Evolutionary conservation across 92 coral and sea anemone species (phyloP).

Genomic region (Zoanthus sociatus): DNA sequence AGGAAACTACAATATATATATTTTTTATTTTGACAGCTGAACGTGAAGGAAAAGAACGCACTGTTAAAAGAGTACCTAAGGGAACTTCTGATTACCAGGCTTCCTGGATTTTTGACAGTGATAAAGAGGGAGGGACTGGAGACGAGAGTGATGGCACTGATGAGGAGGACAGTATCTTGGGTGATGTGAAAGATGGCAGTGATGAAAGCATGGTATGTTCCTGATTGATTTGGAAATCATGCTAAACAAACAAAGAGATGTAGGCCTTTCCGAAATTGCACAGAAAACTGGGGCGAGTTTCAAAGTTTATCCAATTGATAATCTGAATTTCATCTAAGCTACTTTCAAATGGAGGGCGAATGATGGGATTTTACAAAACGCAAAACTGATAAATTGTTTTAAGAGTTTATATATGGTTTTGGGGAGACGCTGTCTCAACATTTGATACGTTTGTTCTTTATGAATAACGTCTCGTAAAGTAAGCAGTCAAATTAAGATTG

Average conservation of each 20-base stretch:
- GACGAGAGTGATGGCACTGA: slow-evolving; percentile 67
- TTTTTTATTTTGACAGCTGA: slow-evolving; percentile 7
- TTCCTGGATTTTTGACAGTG: slow-evolving; percentile 88
- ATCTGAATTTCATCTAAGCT: too few relatives aligned
- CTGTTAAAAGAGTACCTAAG: slow-evolving; percentile 85
- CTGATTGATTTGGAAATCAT: background rate
- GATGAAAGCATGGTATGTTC: slow-evolving; percentile 82
- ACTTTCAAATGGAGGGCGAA: too few relatives aligned
- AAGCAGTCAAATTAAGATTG: too few relatives aligned
- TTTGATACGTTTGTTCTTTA: too few relatives aligned
- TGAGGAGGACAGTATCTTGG: slow-evolving; percentile 55
- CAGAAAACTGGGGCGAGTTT: too few relatives aligned
- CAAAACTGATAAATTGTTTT: too few relatives aligned
- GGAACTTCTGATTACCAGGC: slow-evolving; percentile 99
- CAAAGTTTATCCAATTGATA: too few relatives aligned
- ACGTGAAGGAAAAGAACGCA: slow-evolving; percentile 44
- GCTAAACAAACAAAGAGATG: background rate
- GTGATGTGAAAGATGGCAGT: slow-evolving; percentile 67
- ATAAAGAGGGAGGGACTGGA: slow-evolving; percentile 66
- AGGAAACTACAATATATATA: background rate
- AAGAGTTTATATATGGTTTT: too few relatives aligned
- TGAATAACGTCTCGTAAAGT: too few relatives aligned
- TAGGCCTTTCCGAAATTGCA: too few relatives aligned
- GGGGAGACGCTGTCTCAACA: too few relatives aligned
- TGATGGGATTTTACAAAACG: too few relatives aligned